These are phyloP conservation scores for Torymus texanus DNA, from an alignment of 2,888 invertebrate species.

Conservation along the genomic window DNA sequence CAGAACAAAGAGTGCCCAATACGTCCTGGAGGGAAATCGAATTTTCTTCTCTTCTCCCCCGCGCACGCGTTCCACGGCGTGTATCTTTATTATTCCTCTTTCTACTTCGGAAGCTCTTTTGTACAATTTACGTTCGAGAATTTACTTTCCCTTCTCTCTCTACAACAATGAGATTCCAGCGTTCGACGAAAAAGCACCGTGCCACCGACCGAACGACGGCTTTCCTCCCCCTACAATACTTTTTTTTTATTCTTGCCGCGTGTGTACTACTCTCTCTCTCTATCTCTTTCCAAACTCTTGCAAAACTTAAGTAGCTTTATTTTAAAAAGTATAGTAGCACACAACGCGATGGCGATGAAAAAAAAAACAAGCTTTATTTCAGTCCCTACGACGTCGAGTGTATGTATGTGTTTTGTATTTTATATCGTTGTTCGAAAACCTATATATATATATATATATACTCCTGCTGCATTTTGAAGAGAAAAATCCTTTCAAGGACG, in stretches of 20 bases:
- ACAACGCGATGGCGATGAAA: too few species aligned
- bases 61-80: neutral
- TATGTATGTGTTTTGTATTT: too few species aligned
- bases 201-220: neutral
- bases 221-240: neutral
- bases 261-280: too few species aligned
- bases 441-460: too few species aligned
- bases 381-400: too few species aligned
- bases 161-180: conserved; percentile 20
- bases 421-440: too few species aligned
- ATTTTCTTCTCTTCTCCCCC: conserved; percentile 24
- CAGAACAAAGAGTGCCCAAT: conserved; percentile 37
- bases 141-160: neutral
- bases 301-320: too few species aligned
- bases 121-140: conserved; percentile 39
- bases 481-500: too few species aligned
- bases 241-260: conserved; percentile 12
- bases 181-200: neutral
- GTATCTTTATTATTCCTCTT: conserved; percentile 48
- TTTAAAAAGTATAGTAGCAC: too few species aligned
- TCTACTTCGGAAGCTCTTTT: conserved; percentile 38
- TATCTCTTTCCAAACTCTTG: neutral
- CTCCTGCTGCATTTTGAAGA: too few species aligned
- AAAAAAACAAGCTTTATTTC: too few species aligned
- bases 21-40: conserved; percentile 47